phyloP scores from a whole-genome alignment of 2,113 vertebrate species.

The Menidia beryllina region DNA sequence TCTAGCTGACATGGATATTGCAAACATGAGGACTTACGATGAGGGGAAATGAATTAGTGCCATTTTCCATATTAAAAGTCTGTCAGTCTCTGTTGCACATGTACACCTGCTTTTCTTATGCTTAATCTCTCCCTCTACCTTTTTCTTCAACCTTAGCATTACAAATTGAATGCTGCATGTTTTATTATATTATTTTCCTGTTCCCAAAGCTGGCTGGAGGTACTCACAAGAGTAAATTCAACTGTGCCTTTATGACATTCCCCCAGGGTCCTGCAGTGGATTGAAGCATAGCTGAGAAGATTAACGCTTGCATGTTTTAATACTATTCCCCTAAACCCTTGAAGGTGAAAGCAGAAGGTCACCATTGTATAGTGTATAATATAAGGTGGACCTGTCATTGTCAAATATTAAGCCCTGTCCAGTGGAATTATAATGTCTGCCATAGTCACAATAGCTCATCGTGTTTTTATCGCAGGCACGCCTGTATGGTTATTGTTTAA shows the following conservation, averaged over 20 bases:
- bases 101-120: conserved; percentile 47
- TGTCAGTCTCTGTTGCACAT: conserved; percentile 65
- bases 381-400: conserved; percentile 48
- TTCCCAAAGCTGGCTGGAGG: conserved; percentile 55
- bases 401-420: conserved; percentile 57
- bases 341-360: conserved; percentile 75
- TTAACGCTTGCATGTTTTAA: conserved; percentile 69
- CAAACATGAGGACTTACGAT: conserved; percentile 63
- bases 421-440: conserved; percentile 46
- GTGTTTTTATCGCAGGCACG: conserved; percentile 19
- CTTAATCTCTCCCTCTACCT: conserved; percentile 1
- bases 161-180: conserved; percentile 73
- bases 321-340: conserved; percentile 69
- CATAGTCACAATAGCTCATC: neutral
- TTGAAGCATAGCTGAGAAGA: conserved; percentile 69
- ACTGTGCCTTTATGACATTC: conserved; percentile 68
- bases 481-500: neutral
- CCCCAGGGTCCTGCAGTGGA: conserved; percentile 60
- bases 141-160: conserved; percentile 64
- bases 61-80: conserved; percentile 74
- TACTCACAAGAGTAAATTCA: conserved; percentile 43
- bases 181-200: conserved; percentile 72
- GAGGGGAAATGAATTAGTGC: conserved; percentile 66
- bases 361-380: conserved; percentile 61
- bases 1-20: conserved; percentile 74